Evolutionary conservation across 2,797 vertebrate genomes (phyloP), one percentile per base, ranked within the genome.

Genomic region (Myotis planiceps): DNA sequence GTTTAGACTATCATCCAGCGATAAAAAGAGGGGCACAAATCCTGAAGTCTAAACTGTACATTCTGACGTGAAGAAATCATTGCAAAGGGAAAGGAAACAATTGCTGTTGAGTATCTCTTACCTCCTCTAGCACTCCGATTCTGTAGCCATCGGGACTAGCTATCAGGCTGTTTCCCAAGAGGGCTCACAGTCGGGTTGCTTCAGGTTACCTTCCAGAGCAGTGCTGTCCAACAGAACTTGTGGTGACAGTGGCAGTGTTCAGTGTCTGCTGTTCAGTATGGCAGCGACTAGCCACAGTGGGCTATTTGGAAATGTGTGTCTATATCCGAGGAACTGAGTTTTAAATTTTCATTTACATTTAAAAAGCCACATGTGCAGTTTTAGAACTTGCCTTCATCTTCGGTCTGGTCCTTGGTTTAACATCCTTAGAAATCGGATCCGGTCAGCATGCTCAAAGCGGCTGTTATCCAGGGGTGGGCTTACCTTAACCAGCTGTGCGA

Each of bases 281-380:
- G 63, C 23, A 53, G 75, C 4, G 2, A 12, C n/a, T 29, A n/a
- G 65, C 32, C 37, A 34, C n/a, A 4, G 25, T 47, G 47, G 60
- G n/a, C 42, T 32, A 0, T 72, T 90, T 69, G 84, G 71, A 92
- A 88, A 76, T 63, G 3, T 53, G 74, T 21, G 51, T 71, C 27
- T 65, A 3, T n/a, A 18, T 76, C n/a, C 14, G 18, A 94, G 53
- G 81, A 82, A 39, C 42, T 86, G 74, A 92, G 88, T 92, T 85
- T 84, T 80, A 90, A 58, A 55, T 80, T 92, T 76, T n/a, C 76
- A 29, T 78, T 68, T 82, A 37, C 8, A 39, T 60, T 88, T 60
- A 47, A 88, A 69, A 86, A 88, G 65, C 25, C 27, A 83, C 55
- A 51, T 53, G 23, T 53, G 18, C 34, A 80, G 34, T 65, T 92